Evolutionary conservation across 37 sponge, comb jelly and placozoan species (phyloP).

Genomic region (Cliona cf. orientalis): DNA sequence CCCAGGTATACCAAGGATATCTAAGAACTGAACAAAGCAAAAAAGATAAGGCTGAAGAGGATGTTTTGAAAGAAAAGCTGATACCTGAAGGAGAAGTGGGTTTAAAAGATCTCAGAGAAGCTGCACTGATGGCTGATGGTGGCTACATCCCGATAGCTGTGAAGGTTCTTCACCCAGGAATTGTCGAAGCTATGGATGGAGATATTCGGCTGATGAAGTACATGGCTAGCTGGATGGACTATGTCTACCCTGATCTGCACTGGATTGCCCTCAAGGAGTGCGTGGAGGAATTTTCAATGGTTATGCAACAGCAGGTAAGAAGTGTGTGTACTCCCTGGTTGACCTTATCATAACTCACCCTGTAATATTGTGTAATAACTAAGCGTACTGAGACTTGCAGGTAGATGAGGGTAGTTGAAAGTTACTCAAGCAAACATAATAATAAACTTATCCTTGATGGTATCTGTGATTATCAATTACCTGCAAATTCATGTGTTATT

Average conservation of each 20-base stretch:
- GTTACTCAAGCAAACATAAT: too few relatives aligned
- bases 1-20: conserved; percentile 70
- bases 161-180: conserved; percentile 69
- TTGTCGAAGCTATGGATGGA: conserved; percentile 33
- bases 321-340: conserved; percentile 37
- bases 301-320: conserved; percentile 60
- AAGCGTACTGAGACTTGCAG: too few relatives aligned
- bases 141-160: conserved; percentile 51
- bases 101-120: neutral
- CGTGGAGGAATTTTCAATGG: conserved; percentile 53
- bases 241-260: conserved; percentile 52
- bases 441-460: too few relatives aligned
- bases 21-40: neutral
- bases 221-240: conserved; percentile 68
- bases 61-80: neutral
- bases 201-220: conserved; percentile 58
- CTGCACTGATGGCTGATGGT: neutral
- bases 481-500: neutral
- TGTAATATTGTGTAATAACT: too few relatives aligned
- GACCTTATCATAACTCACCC: neutral
- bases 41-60: neutral
- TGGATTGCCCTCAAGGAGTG: conserved; percentile 74
- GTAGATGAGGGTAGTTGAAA: too few relatives aligned
- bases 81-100: neutral
- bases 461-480: neutral